A percentile compares a stretch with the other conserved stretches of the same genome.
Evolutionary conservation across 1,140 invertebrate genomes (phyloP).

Genomic region (Lutraria rhynchaena): DNA sequence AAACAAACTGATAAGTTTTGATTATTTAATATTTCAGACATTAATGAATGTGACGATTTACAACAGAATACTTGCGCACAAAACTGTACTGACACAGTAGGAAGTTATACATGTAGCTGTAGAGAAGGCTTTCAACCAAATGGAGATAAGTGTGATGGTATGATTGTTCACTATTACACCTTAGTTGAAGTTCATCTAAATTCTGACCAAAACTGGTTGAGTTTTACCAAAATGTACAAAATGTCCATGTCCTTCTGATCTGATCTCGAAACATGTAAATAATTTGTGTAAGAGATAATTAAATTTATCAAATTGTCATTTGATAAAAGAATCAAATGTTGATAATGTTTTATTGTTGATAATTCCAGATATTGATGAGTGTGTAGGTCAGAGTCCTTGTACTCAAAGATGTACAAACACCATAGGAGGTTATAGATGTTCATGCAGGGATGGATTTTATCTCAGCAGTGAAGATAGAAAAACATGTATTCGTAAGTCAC

Average conservation of each 20-base stretch:
- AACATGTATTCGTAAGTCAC: constrained; percentile 3
- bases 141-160: neutral
- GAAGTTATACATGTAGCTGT: constrained; percentile 30
- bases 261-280: neutral
- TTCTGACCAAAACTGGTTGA: neutral
- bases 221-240: neutral
- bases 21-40: constrained; percentile 12
- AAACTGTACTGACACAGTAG: constrained; percentile 25
- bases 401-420: neutral
- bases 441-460: neutral
- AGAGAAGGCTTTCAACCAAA: neutral
- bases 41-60: neutral
- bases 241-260: neutral
- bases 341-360: too few species aligned
- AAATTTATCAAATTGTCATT: too few species aligned
- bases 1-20: too few species aligned
- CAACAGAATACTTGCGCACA: constrained; percentile 21
- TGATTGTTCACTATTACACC: too few species aligned
- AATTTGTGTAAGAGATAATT: neutral
- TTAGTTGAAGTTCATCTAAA: neutral
- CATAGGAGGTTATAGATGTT: constrained; percentile 16
- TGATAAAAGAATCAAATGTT: too few species aligned
- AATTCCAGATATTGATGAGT: constrained; percentile 24
- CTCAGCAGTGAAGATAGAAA: neutral
- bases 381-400: neutral